Evolutionary conservation across 2,113 vertebrate species (phyloP), one percentile per base, ranked within the genome.

Genomic region (Tonatia bakeri): DNA sequence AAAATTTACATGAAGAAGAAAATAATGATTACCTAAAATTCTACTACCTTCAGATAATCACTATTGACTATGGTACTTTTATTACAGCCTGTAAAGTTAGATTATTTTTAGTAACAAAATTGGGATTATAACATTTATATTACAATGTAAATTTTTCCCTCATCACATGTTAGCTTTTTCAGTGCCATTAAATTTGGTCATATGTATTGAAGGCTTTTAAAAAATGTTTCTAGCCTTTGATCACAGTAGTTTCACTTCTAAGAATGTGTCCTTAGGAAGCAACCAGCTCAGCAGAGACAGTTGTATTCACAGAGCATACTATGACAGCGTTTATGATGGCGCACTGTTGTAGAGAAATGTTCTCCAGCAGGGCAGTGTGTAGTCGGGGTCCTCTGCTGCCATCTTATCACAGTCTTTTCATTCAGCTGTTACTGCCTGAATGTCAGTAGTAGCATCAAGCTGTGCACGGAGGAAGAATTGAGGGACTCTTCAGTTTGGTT

Each of bases 41-140:
- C 67, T 91, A 19, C 14, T 36, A 45, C 28, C 73, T 80, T 80
- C 9, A 40, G 33, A 20, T 47, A 64, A 47, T 67, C 47, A 64
- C 9, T 87, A 1, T 83, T 94, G 92, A 77, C 11, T 50, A 16
- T 22, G 31, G 26, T 84, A 9, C 15, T 36, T 92, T 83, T 64
- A 61, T 76, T 77, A 10, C 12, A 79, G 31, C 3, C 52, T 88
- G 20, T 65, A 47, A 52, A 72, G 54, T 79, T 94, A 24, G 1
- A 54, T 79, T 94, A 70, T 54, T 70, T 91, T 90, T 26, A 83
- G 14, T 83, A 87, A 19, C 50, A 91, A 50, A 87, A 67, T 56
- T 54, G 54, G 40, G 65, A 40, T 79, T 73, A 14, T 54, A 80
- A 70, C 10, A 14, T 67, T 85, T 80, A 47, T 26, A 50, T 85